Evolutionary conservation across 1,140 invertebrate genomes (phyloP), one percentile per base, ranked within the genome.

Genomic region (Cecropterus lyciades): DNA sequence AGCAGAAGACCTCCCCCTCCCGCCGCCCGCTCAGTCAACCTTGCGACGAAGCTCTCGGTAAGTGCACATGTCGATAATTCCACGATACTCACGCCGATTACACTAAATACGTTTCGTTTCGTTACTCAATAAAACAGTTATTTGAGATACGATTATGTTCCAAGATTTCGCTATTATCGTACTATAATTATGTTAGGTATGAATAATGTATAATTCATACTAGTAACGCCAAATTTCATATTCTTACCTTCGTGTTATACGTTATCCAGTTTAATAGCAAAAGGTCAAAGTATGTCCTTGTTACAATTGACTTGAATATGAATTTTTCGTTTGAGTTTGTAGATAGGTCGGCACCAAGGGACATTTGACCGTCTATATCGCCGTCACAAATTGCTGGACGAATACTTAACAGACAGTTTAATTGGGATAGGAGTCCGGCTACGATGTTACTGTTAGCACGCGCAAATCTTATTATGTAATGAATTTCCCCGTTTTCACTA

Each of bases 1-100:
- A 69, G 75, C 94, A 67, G 92, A 92, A 93, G 62, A 94, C 94
- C 1, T 95, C 95, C 46, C 95, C 95, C 1, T 95, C 95, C 3
- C 89, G 94, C 72, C 92, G 84, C 6, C 85, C 87, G 0, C 75
- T 86, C 13, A 82, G 80, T 46, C 82, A 90, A 55, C 82, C 86
- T 0, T 80, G 79, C 30, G 85, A 91, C 16, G 87, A 90, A 30
- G 56, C 73, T 9, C 40, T 84, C 65, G 87, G 89, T 91, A 55
- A 77, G 84, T 86, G 13, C 10, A 40, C 9, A 33, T 33, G 7
- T 33, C 30, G 20, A 24, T 24, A 24, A 1, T 5, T 24, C 20
- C 5, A 24, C 20, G 1, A 24, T 24, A 24, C 5, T 1, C 20
- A 24, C 20, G 20, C 20, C 20, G 20, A 3, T 24, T 24, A 24